Base-by-base conservation (phyloP, 2,113 vertebrate species). In the Leptodactylus fuscus region DNA sequence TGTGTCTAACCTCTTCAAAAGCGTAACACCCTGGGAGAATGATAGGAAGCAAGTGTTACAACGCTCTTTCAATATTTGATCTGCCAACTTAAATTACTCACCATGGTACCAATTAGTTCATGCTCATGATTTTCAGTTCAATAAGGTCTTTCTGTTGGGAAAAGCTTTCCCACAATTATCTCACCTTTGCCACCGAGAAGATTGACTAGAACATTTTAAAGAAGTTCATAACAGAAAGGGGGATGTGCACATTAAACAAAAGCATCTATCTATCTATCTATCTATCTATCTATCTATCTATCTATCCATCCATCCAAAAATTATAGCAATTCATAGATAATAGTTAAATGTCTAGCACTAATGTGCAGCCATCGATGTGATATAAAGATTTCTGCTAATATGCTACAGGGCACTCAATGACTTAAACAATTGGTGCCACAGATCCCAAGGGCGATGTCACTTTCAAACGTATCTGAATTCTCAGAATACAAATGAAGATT, bases 81-180 rank as follows among this genome's bases (percentile, higher is more conserved):
- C 55, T 65, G 58, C 78, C 58, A 81, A 81, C 78, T 81, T 65
- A 81, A 81, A 81, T 81, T 81, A 81, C 38, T 46, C 78, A 67
- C 78, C 36, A 65, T 81, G 78, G 78, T 81, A 81, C 78, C 78
- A 81, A 81, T 81, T 81, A 81, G 78, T 65, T 62, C 78, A 81
- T 81, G 78, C 58, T 81, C 78, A 65, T 65, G 76, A 81, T 65
- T 65, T 81, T 81, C 58, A 81, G 78, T 65, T 62, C 78, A 67
- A 81, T 65, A 81, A 81, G 55, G 55, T 46, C 55, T 81, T 81
- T 81, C 78, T 48, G 24, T 67, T 62, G 78, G 55, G 78, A 81
- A 62, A 62, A 46, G 58, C 58, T 65, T 81, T 65, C 55, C 76
- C 36, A 58, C 58, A 81, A 46, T 81, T 48, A 65, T 67, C 58